Evolutionary conservation across 2,797 vertebrate genomes (phyloP).

Genomic region (Rhabdomys pumilio): DNA sequence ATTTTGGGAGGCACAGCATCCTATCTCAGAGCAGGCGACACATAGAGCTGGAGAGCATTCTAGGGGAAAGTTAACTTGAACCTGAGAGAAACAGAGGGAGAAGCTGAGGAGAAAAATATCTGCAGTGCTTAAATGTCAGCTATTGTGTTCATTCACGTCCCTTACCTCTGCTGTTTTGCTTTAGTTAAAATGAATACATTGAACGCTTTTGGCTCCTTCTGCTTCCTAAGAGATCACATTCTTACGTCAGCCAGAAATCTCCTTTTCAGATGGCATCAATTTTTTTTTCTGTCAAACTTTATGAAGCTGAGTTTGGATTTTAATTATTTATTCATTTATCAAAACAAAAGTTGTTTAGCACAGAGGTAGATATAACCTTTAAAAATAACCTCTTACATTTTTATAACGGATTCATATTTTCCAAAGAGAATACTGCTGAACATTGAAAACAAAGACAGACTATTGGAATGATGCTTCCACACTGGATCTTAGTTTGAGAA

Average conservation of each 20-base stretch:
- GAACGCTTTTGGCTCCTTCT: constrained; percentile 23
- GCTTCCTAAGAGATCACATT: constrained; percentile 45
- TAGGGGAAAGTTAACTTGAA: constrained; percentile 44
- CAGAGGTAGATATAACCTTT: background rate
- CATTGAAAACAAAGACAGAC: constrained; percentile 35
- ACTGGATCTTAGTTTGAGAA: background rate
- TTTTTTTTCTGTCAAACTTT: constrained; percentile 31
- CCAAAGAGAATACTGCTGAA: background rate
- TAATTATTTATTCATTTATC: constrained; percentile 52
- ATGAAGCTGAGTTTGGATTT: constrained; percentile 31
- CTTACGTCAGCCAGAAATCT: background rate
- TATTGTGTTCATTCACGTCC: background rate
- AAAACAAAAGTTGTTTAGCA: constrained; percentile 51
- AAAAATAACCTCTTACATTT: background rate
- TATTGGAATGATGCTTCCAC: background rate
- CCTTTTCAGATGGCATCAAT: background rate
- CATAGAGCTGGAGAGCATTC: constrained; percentile 32
- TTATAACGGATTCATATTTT: constrained; percentile 20
- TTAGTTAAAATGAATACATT: constrained; percentile 7
- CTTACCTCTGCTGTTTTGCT: background rate
- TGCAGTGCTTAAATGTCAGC: background rate
- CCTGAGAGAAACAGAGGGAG: background rate
- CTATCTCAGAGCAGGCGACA: constrained; percentile 67
- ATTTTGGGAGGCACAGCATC: constrained; percentile 65
- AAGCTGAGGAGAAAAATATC: background rate